Evolutionary conservation across 2,888 invertebrate genomes (phyloP).

Genomic region (Meliscaeva auricollis): DNA sequence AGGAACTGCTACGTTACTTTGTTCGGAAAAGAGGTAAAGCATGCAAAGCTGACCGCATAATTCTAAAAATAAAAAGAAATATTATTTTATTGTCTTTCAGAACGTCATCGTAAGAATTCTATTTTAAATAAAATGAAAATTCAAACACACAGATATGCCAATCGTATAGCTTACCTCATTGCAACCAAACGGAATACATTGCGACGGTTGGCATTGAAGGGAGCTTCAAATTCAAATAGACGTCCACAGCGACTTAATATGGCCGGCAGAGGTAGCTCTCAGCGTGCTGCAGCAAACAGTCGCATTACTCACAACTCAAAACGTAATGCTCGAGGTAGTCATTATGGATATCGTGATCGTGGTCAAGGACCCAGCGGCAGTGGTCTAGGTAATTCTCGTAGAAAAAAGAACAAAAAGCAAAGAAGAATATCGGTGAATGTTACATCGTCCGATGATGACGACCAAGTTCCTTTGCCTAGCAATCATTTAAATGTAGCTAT

Average conservation of each 20-base stretch:
- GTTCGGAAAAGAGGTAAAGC: slow-evolving; percentile 70
- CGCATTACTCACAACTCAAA: slow-evolving; percentile 62
- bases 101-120: slow-evolving; percentile 84
- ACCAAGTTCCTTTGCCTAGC: slow-evolving; percentile 47
- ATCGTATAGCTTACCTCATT: slow-evolving; percentile 90
- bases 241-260: slow-evolving; percentile 77
- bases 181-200: slow-evolving; percentile 89
- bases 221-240: slow-evolving; percentile 81
- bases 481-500: slow-evolving; percentile 84
- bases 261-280: slow-evolving; percentile 51
- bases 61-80: not conserved
- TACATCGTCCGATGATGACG: slow-evolving; percentile 66
- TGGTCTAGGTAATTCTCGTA: slow-evolving; percentile 66
- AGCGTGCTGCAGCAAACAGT: slow-evolving; percentile 41
- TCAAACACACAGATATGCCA: slow-evolving; percentile 85
- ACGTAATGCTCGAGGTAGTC: slow-evolving; percentile 55
- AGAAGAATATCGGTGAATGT: slow-evolving; percentile 47
- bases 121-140: slow-evolving; percentile 81
- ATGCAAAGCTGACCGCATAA: no score
- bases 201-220: slow-evolving; percentile 87
- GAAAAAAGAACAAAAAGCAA: slow-evolving; percentile 77
- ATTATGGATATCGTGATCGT: slow-evolving; percentile 63
- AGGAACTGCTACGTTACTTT: slow-evolving; percentile 69
- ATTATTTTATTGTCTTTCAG: slow-evolving; percentile 78
- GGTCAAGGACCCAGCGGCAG: slow-evolving; percentile 68